phyloP scores from a whole-genome alignment of 2,113 vertebrate genomes.

The Odontesthes bonariensis region DNA sequence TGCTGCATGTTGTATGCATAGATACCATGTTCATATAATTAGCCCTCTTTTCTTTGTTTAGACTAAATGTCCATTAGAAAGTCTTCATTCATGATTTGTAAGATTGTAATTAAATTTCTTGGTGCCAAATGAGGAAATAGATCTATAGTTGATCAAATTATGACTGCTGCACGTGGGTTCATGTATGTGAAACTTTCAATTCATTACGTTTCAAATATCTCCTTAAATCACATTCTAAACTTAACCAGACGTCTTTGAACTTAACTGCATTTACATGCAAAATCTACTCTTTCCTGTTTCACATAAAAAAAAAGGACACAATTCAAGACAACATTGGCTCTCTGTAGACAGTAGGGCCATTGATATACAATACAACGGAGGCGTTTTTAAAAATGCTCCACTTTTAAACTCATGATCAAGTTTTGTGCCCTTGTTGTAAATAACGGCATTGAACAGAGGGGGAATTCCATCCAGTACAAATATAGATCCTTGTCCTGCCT shows the following conservation, averaged over 20 bases:
- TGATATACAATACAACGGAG: slow-evolving; percentile 44
- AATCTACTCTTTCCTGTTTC: not conserved
- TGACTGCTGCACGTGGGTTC: slow-evolving; percentile 5
- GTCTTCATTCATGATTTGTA: not conserved
- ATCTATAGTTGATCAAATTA: slow-evolving; percentile 1
- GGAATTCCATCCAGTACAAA: slow-evolving; percentile 50
- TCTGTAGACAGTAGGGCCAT: slow-evolving; percentile 54
- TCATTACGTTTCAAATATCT: not conserved
- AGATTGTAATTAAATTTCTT: no score
- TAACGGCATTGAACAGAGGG: slow-evolving; percentile 28
- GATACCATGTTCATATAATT: not conserved
- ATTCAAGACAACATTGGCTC: not conserved
- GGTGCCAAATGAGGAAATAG: not conserved
- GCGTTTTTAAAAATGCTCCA: slow-evolving; percentile 33
- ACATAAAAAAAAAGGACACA: not conserved
- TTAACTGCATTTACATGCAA: slow-evolving; percentile 11
- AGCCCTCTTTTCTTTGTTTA: not conserved
- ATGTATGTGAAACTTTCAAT: slow-evolving; percentile 1
- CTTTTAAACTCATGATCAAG: slow-evolving; percentile 66
- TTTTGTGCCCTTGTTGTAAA: slow-evolving; percentile 45
- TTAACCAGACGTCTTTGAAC: not conserved
- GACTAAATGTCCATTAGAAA: not conserved
- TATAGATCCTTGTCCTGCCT: slow-evolving; percentile 13
- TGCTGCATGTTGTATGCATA: not conserved
- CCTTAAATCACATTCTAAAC: not conserved